Evolutionary conservation across 1,140 invertebrate genomes (phyloP).

Genomic region (Plutomurus gul): DNA sequence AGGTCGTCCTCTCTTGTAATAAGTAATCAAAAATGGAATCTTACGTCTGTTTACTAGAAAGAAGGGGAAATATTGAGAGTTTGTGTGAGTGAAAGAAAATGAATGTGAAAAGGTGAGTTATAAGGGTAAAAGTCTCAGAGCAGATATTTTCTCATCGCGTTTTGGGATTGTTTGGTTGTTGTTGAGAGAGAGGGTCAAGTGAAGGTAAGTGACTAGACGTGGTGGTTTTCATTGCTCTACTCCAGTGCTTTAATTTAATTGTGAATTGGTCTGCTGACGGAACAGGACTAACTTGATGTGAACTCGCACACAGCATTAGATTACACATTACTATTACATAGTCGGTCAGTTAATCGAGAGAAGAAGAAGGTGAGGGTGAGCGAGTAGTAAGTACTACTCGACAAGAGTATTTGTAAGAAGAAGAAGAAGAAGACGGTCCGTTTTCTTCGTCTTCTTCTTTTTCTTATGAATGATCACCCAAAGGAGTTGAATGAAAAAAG

Average conservation of each 20-base stretch:
- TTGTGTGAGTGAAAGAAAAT: too few relatives aligned
- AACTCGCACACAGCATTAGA: not conserved
- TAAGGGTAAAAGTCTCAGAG: too few relatives aligned
- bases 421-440: not conserved
- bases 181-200: too few relatives aligned
- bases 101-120: too few relatives aligned
- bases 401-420: not conserved
- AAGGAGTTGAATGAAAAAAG: slow-evolving; percentile 42
- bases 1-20: too few relatives aligned
- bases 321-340: too few relatives aligned
- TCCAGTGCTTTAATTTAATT: not conserved
- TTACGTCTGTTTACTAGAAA: too few relatives aligned
- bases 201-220: too few relatives aligned
- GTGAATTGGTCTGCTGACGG: not conserved
- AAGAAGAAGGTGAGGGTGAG: not conserved
- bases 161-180: too few relatives aligned
- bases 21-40: too few relatives aligned
- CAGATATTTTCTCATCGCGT: too few relatives aligned
- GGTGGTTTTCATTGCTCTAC: not conserved
- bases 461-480: slow-evolving; percentile 36
- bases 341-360: not conserved
- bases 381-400: not conserved
- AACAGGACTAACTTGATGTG: slow-evolving; percentile 21
- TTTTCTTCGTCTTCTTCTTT: not conserved
- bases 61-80: too few relatives aligned